phyloP scores from a whole-genome alignment of 2,113 vertebrate genomes.

The Neogale vison region DNA sequence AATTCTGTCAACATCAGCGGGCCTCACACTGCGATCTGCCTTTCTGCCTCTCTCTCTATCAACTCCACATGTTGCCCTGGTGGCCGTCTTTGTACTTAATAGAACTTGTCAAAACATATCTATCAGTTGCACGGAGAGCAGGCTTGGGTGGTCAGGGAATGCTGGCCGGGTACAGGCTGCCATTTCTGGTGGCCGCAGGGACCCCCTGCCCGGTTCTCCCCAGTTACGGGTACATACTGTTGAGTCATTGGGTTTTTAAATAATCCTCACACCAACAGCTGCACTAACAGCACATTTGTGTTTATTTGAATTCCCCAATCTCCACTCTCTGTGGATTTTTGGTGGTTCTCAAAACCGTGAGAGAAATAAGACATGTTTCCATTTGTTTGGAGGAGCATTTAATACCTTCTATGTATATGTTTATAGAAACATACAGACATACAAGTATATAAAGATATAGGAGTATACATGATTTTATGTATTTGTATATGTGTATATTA shows the following conservation, averaged over 20 bases:
- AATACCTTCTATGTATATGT: neutral
- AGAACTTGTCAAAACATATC: conserved; percentile 91
- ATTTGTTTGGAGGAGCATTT: conserved; percentile 47
- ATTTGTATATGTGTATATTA: neutral
- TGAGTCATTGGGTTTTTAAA: conserved; percentile 84
- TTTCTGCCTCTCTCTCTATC: conserved; percentile 85
- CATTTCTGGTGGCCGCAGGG: conserved; percentile 79
- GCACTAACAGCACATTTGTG: conserved; percentile 72
- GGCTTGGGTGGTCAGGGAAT: conserved; percentile 86
- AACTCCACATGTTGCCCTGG: conserved; percentile 87
- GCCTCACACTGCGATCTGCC: conserved; percentile 82
- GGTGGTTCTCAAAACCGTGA: conserved; percentile 79
- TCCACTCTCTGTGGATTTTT: conserved; percentile 79
- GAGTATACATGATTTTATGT: neutral
- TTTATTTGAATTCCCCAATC: conserved; percentile 81
- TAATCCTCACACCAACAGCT: conserved; percentile 77
- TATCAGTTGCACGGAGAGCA: conserved; percentile 85
- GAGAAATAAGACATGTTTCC: conserved; percentile 63
- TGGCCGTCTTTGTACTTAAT: conserved; percentile 89
- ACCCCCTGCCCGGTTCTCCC: conserved; percentile 60
- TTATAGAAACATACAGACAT: neutral
- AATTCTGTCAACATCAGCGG: conserved; percentile 78
- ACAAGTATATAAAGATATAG: neutral
- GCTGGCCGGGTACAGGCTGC: conserved; percentile 78
- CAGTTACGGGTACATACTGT: conserved; percentile 78